A percentile compares a stretch with the other conserved stretches of the same genome.
Evolutionary conservation across 2,888 invertebrate species (phyloP).

Genomic region (Synergus umbraculus): DNA sequence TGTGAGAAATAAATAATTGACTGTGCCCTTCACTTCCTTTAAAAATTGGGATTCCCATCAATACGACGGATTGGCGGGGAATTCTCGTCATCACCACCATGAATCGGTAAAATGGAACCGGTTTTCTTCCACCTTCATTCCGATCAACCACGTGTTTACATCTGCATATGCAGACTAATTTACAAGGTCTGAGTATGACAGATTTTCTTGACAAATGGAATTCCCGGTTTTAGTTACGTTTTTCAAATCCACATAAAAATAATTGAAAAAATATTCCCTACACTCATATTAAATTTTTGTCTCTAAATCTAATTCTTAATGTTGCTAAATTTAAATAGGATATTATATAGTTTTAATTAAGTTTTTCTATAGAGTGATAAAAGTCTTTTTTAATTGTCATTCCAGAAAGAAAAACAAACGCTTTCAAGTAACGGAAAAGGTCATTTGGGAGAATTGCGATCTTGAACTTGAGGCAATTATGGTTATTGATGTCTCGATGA

Average conservation of each 20-base stretch:
- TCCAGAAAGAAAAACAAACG: not conserved
- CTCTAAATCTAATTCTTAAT: too few relatives aligned
- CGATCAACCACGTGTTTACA: not conserved
- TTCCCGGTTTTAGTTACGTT: not conserved
- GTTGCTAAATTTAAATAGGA: not conserved
- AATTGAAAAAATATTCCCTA: not conserved
- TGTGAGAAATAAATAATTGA: not conserved
- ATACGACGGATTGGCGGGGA: not conserved
- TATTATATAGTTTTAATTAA: not conserved
- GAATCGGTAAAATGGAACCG: constrained; percentile 17
- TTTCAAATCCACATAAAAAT: not conserved
- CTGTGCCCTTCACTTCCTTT: not conserved
- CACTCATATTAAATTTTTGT: not conserved
- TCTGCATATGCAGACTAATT: not conserved
- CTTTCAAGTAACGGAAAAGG: constrained; percentile 4
- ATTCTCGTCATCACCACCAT: constrained; percentile 24
- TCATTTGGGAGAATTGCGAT: not conserved
- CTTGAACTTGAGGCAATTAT: constrained; percentile 11
- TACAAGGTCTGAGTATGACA: not conserved
- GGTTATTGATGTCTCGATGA: not conserved
- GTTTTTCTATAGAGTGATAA: not conserved
- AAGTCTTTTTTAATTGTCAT: not conserved
- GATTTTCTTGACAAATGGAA: constrained; percentile 1
- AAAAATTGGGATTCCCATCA: constrained; percentile 7
- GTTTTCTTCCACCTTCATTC: constrained; percentile 13